Percentiles rank a stretch among this genome's conserved stretches.
phyloP scores from a whole-genome alignment of 2,797 vertebrate species.

The Peromyscus melanophrys region DNA sequence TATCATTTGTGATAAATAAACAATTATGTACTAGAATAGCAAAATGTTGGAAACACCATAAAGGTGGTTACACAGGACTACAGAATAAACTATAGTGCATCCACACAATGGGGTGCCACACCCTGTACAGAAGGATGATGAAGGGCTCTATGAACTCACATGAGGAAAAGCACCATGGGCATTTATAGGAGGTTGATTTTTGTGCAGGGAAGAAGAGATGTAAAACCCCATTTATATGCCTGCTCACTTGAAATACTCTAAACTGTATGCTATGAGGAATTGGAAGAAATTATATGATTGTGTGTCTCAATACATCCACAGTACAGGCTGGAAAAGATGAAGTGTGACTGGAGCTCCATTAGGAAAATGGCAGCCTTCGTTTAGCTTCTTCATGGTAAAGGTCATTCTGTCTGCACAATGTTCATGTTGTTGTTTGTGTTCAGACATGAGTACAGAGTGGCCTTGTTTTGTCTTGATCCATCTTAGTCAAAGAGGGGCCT shows the following conservation, averaged over 20 bases:
- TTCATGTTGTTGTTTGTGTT: slow-evolving; percentile 55
- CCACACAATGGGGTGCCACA: not conserved
- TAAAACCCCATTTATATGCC: not conserved
- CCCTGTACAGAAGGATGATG: not conserved
- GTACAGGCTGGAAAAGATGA: not conserved
- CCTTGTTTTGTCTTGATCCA: slow-evolving; percentile 56
- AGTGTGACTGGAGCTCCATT: not conserved
- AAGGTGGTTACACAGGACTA: not conserved
- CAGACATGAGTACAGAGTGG: not conserved
- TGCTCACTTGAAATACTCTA: slow-evolving; percentile 28
- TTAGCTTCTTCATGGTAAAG: not conserved
- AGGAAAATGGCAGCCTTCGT: not conserved
- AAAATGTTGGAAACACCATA: slow-evolving; percentile 37
- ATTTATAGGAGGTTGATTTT: slow-evolving; percentile 18
- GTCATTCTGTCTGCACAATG: slow-evolving; percentile 61
- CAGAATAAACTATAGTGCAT: not conserved
- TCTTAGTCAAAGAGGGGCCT: slow-evolving; percentile 48
- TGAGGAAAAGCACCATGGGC: not conserved
- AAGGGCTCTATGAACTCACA: slow-evolving; percentile 5
- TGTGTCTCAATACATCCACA: not conserved
- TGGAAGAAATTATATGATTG: not conserved
- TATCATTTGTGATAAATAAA: slow-evolving; percentile 5
- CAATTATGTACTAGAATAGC: not conserved
- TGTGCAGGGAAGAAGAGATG: not conserved
- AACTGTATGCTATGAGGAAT: not conserved